A percentile compares a stretch with the other conserved stretches of the same genome.
These are phyloP conservation scores for Diabrotica balteata DNA, from an alignment of 2,888 invertebrate species.

Conservation along the genomic window DNA sequence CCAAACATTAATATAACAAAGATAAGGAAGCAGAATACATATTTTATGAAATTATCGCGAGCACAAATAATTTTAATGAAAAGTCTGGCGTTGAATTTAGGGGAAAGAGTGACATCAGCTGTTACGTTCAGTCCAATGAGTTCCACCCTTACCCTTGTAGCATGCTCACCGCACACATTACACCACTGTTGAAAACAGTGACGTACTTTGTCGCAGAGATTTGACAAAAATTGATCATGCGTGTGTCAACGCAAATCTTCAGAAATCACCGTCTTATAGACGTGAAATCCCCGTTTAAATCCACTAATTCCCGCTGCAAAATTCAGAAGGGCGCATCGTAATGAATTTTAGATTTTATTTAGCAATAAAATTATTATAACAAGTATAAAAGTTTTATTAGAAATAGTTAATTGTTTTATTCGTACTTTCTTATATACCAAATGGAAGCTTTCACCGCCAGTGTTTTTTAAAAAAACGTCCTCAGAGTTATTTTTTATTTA, in stretches of 20 bases:
- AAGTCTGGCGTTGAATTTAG: conserved; percentile 56
- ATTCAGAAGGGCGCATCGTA: too few species aligned
- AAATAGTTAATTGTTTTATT: too few species aligned
- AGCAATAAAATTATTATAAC: too few species aligned
- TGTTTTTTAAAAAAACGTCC: too few species aligned
- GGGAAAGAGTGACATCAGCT: conserved; percentile 63
- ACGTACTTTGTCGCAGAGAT: conserved; percentile 19
- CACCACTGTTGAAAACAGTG: conserved; percentile 38
- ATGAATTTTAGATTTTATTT: too few species aligned
- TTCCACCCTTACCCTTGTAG: conserved; percentile 60
- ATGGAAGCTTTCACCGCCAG: too few species aligned
- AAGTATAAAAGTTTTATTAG: too few species aligned
- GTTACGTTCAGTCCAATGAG: conserved; percentile 62
- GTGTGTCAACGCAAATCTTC: conserved; percentile 2
- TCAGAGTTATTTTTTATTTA: too few species aligned
- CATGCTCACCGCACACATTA: conserved; percentile 57
- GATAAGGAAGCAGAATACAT: conserved; percentile 58
- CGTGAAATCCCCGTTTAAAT: background rate
- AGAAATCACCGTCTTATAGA: conserved; percentile 7
- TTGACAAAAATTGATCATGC: conserved; percentile 2
- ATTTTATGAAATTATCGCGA: conserved; percentile 60
- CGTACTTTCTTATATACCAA: too few species aligned
- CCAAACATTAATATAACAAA: conserved; percentile 50
- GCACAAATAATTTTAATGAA: conserved; percentile 62
- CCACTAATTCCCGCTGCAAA: background rate